Conservation (phyloP, 2,888 invertebrate genomes). For the Agrochola lychnidis region DNA sequence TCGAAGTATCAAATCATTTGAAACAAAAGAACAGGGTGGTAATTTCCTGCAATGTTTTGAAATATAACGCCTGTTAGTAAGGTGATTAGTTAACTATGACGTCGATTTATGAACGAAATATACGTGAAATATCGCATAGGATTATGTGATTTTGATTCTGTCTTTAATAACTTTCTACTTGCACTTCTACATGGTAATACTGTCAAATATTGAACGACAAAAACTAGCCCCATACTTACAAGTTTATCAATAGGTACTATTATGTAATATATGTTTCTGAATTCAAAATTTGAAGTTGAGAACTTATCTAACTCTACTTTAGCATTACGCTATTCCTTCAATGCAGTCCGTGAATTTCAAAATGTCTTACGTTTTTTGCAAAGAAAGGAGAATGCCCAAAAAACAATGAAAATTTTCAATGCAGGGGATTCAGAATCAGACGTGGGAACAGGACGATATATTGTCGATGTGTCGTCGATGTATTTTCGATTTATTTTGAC, state of each 20-base stretch:
- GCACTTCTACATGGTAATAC: background rate
- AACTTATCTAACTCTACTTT: background rate
- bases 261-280: background rate
- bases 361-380: too few species aligned
- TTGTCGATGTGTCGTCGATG: too few species aligned
- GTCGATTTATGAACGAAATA: slow-evolving; percentile 48
- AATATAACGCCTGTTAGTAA: slow-evolving; percentile 47
- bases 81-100: slow-evolving; percentile 59
- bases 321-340: background rate
- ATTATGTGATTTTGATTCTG: background rate
- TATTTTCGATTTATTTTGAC: too few species aligned
- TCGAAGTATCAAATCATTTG: slow-evolving; percentile 62
- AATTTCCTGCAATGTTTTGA: slow-evolving; percentile 61
- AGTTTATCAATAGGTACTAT: background rate
- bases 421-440: too few species aligned
- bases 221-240: background rate
- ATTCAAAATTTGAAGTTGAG: background rate
- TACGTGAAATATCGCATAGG: background rate
- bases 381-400: too few species aligned
- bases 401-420: too few species aligned
- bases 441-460: too few species aligned
- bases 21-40: slow-evolving; percentile 60
- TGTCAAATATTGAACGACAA: background rate
- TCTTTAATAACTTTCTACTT: background rate
- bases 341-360: too few species aligned